Base-by-base conservation (phyloP, 37 sponge, comb jelly and placozoan species). In the Aplysina aerophoba region DNA sequence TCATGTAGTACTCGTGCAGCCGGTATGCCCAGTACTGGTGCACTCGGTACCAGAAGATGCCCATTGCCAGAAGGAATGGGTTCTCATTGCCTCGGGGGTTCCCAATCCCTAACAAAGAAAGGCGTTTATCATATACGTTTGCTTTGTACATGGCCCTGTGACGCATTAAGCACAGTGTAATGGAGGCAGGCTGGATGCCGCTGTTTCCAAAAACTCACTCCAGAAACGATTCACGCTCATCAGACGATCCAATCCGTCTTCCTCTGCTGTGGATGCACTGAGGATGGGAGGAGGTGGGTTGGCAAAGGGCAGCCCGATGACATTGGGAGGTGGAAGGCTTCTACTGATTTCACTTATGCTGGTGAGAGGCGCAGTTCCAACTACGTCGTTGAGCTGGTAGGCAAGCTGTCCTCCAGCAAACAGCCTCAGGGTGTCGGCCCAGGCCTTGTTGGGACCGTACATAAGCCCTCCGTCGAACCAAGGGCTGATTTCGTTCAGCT, bases 51-150 rank as follows among this genome's bases (percentile, higher is more conserved):
- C 97, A 96, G 79, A 96, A 69, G 56, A 96, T 91, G 14, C 94
- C 94, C 94, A 94, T 91, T 21, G 86, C 69, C 13, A 94, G 89
- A 0, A 96, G 89, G 81, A 96, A 94, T 20, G 98, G 93, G 73
- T 98, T 95, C 87, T 95, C 96, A 82, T 96, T 91, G 58, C 98
- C 96, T 74, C 98, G 90, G 39, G 96, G 94, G 80, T 98, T 96
- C 13, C 98, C 98, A 82, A 98, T 88, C 15, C 84, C 98, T 97
- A 81, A 22, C n/a, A n/a, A n/a, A n/a, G n/a, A n/a, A n/a, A n/a
- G n/a, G n/a, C n/a, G n/a, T n/a, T n/a, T n/a, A n/a, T n/a, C n/a
- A n/a, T n/a, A n/a, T n/a, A n/a, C n/a, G n/a, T n/a, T n/a, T n/a
- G n/a, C n/a, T n/a, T n/a, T n/a, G n/a, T n/a, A n/a, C n/a, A n/a